Percentiles rank a stretch among this genome's conserved stretches.
These are phyloP conservation scores for Oedothorax gibbosus DNA, from an alignment of 1,140 invertebrate species.

Conservation along the genomic window DNA sequence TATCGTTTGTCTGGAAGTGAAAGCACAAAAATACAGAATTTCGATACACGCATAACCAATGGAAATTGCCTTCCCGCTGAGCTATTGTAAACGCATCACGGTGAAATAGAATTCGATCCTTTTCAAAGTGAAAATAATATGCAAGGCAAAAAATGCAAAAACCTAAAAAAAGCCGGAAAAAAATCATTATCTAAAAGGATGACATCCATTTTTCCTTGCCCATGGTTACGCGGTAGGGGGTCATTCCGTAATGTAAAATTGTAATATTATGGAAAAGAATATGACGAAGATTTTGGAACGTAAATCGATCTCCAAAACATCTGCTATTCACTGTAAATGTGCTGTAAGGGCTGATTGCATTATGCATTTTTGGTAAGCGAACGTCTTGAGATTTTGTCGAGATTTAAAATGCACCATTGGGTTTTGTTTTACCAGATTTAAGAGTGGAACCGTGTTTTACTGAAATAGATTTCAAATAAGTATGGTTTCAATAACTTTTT, in stretches of 20 bases:
- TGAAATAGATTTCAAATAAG: too few species aligned
- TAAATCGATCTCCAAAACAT: conserved; percentile 52
- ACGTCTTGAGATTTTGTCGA: neutral
- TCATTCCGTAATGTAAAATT: conserved; percentile 39
- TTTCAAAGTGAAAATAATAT: conserved; percentile 40
- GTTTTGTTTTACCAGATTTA: conserved; percentile 8
- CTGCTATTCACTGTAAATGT: conserved; percentile 47
- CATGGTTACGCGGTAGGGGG: conserved; percentile 4
- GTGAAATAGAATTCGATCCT: conserved; percentile 33
- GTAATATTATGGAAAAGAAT: conserved; percentile 32
- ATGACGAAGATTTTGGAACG: conserved; percentile 30
- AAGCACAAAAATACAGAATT: too few species aligned
- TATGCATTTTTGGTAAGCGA: conserved; percentile 35
- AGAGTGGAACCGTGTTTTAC: too few species aligned
- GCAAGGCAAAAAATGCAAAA: neutral
- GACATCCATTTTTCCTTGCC: conserved; percentile 33
- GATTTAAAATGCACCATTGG: conserved; percentile 21
- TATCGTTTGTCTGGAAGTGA: too few species aligned
- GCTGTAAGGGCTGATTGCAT: conserved; percentile 34
- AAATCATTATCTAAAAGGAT: conserved; percentile 37
- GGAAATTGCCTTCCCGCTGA: conserved; percentile 8
- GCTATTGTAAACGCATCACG: conserved; percentile 38
- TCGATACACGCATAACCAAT: conserved; percentile 5
- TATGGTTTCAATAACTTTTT: too few species aligned
- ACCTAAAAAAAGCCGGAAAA: neutral